Conservation (phyloP, 2,113 vertebrate species). For the Phaethornis superciliosus region DNA sequence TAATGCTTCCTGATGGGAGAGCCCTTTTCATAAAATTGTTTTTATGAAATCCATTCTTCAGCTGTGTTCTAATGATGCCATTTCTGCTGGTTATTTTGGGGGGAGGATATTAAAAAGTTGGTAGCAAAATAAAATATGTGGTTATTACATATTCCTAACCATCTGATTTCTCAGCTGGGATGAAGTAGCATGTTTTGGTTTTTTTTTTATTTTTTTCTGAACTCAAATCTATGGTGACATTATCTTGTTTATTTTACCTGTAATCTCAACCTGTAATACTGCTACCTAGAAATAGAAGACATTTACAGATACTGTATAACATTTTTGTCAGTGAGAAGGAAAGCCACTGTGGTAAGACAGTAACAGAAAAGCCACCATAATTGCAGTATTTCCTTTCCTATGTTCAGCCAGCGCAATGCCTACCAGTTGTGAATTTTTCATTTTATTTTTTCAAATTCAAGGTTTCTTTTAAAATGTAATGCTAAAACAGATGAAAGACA, state of each 20-base stretch:
- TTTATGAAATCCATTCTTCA: conserved; percentile 58
- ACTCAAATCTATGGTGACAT: not conserved
- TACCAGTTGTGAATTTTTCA: conserved; percentile 67
- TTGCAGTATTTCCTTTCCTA: conserved; percentile 59
- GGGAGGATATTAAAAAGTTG: conserved; percentile 36
- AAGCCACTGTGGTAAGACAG: conserved; percentile 41
- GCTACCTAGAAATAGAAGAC: not conserved
- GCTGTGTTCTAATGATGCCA: not conserved
- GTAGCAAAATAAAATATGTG: not conserved
- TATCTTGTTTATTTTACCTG: not conserved
- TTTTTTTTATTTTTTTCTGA: not conserved
- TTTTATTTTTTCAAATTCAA: conserved; percentile 77
- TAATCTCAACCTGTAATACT: not conserved
- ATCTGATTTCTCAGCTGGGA: not conserved
- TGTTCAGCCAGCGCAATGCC: conserved; percentile 43
- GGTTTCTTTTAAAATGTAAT: conserved; percentile 74
- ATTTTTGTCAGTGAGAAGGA: conserved; percentile 42
- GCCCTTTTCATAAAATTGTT: conserved; percentile 15
- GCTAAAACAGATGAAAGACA: conserved; percentile 61
- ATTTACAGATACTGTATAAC: not conserved
- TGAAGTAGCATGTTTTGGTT: not conserved
- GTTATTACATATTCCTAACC: not conserved
- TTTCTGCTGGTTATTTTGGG: conserved; percentile 27
- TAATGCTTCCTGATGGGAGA: conserved; percentile 32
- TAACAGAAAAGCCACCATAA: conserved; percentile 75